Base-by-base conservation (phyloP, 2,113 vertebrate species). In the Dasyprocta punctata region DNA sequence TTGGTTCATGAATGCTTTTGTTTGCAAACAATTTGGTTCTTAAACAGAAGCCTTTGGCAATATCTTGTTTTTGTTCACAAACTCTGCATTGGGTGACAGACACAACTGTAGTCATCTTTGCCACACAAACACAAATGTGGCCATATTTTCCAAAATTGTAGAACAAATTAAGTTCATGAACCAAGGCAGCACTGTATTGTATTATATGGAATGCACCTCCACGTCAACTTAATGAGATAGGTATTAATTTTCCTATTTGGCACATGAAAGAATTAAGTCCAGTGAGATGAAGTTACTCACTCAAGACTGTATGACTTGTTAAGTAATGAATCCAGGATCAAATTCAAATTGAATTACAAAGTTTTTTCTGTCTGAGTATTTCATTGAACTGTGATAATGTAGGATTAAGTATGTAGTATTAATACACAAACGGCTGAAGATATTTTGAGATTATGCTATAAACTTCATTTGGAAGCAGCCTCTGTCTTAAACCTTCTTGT, bases 271-370 rank as follows among this genome's bases (percentile, higher is more conserved):
- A 56, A 56, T 30, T 71, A 86, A 84, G n/a, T 71, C 61, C 26
- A 20, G 6, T 54, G 36, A 92, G 54, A 77, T 69, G 38, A 71
- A 92, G 69, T 86, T 67, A 75, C 49, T 60, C n/a, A 24, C 11
- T 80, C 26, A 54, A 69, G 24, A 7, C 33, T 9, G 33, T 38
- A 36, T 6, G 73, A 65, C 36, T 67, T 87, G 4, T 49, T 52
- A 77, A 7, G 49, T 41, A 54, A 30, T 56, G 63, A 91, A 93
- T 30, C 36, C 82, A 97, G 65, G 44, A 58, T 86, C 92, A 92
- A 86, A 73, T 54, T n/a, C 19, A 36, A 60, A 69, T 89, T 33
- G 73, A 81, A 84, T 84, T 63, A 63, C 33, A 69, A 81, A n/a
- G 49, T 89, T 67, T 69, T 41, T 44, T 71, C 41, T 73, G 30